Evolutionary conservation across 2,113 vertebrate genomes (phyloP), one percentile per base, ranked within the genome.

Genomic region (Lamprologus callipterus): DNA sequence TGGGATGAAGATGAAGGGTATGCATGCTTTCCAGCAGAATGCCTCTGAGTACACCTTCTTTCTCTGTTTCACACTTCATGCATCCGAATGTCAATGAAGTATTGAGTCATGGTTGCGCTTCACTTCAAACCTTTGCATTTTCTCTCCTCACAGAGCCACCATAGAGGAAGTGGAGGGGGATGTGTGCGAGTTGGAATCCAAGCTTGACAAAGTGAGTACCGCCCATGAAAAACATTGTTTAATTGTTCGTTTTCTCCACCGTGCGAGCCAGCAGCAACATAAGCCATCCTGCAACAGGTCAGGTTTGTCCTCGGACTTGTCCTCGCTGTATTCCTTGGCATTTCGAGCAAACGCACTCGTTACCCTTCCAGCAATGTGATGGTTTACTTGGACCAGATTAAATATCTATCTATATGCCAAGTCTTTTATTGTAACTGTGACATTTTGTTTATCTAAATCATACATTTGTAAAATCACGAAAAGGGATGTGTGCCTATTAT

Each of bases 111-210:
- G 11, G 17, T 57, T n/a, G 28, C 12, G 79, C 19, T 78, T 21
- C 19, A 82, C 47, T 79, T 89, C 14, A 88, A 79, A 49, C 16
- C 31, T 85, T 42, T 68, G n/a, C 65, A 53, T 85, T 45, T 73
- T 88, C 37, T 92, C 63, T 79, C 82, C 23, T 78, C 23, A 75
- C 94, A 99, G 99, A 96, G 98, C 99, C 86, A 97, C 97, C 91
- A 96, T 99, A 94, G 99, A 99, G 97, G 98, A 99, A 94, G 99
- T 99, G 85, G 99, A 99, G 95, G 98, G 97, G 88, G 98, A 99
- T 95, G 98, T 99, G 92, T 95, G 97, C 3, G 99, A 99, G 94
- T 95, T 99, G 94, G 99, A 99, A 94, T 96, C 98, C 88, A 99
- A 99, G 92, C 97, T 99, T n/a, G 99, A 99, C 95, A 99, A 99